These are phyloP conservation scores for Octomys mimax DNA, from an alignment of 2,797 vertebrate species.

Conservation along the genomic window DNA sequence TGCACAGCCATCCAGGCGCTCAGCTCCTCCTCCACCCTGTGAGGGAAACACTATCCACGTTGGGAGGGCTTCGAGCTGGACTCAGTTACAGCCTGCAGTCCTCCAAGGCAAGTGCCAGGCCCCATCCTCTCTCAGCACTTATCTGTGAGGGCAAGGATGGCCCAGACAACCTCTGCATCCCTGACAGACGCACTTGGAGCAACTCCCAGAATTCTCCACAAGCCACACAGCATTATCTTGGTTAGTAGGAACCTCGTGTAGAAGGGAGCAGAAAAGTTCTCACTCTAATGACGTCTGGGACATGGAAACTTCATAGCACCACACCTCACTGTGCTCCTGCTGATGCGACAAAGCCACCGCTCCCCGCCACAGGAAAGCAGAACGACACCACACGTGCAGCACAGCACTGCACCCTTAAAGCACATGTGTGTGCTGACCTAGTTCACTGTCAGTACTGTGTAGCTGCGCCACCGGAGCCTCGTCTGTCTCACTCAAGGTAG, in stretches of 20 bases:
- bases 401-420: accelerated
- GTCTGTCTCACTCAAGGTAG: background rate
- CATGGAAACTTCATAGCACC: background rate
- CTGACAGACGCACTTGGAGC: background rate
- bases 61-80: background rate
- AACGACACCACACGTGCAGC: background rate
- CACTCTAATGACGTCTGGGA: background rate
- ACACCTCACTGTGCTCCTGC: background rate
- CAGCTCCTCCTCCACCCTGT: background rate
- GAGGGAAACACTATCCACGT: background rate
- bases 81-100: background rate
- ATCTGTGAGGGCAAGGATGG: background rate
- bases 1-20: background rate
- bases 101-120: background rate
- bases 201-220: background rate
- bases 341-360: background rate
- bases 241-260: too few species aligned
- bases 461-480: background rate
- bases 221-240: background rate
- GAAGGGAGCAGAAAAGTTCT: background rate
- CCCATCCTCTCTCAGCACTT: background rate
- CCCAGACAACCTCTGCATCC: background rate
- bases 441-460: too few species aligned
- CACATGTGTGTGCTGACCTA: background rate
- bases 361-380: too few species aligned